Conservation (phyloP, 2,797 vertebrate species). For the Phalloptychus januarius region DNA sequence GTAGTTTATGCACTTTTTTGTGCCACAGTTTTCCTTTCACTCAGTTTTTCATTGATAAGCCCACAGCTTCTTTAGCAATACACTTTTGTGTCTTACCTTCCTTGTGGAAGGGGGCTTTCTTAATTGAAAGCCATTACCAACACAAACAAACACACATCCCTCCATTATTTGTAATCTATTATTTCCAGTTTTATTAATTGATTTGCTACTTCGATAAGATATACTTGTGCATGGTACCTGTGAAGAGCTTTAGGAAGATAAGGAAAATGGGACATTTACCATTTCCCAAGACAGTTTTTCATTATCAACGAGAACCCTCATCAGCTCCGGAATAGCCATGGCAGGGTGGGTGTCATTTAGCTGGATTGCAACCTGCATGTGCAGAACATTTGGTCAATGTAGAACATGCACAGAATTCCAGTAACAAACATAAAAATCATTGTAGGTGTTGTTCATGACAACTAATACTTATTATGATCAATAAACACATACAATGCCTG, state of each 20-base stretch:
- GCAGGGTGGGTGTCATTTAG: constrained; percentile 98
- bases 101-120: neutral
- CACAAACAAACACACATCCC: neutral
- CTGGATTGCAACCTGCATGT: constrained; percentile 94
- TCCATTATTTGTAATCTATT: neutral
- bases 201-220: neutral
- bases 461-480: constrained; percentile 31
- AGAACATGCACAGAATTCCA: constrained; percentile 24
- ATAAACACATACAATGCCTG: constrained; percentile 31
- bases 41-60: neutral
- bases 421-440: constrained; percentile 7
- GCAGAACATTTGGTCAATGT: constrained; percentile 25
- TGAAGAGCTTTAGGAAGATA: neutral
- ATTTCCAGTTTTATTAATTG: neutral
- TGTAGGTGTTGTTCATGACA: constrained; percentile 28
- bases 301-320: constrained; percentile 93
- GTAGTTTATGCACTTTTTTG: neutral
- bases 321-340: constrained; percentile 95
- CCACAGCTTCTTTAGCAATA: neutral
- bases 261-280: constrained; percentile 71
- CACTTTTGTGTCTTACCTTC: neutral
- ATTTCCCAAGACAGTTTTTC: constrained; percentile 91
- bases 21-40: neutral
- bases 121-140: neutral
- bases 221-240: neutral